These are phyloP conservation scores for Chrysopilus asiliformis DNA, from an alignment of 2,888 invertebrate species.

Conservation along the genomic window DNA sequence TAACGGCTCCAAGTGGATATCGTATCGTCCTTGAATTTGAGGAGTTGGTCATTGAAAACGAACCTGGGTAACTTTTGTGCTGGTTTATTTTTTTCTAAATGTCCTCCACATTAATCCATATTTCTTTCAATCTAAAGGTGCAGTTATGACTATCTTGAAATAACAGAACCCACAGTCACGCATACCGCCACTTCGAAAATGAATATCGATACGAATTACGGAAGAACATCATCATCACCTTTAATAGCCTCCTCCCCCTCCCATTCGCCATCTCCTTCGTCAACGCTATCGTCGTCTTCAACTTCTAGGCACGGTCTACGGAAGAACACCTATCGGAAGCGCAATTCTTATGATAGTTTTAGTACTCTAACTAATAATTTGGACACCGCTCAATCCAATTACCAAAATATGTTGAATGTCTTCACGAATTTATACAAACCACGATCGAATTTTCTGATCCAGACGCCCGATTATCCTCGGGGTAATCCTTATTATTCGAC, in stretches of 20 bases:
- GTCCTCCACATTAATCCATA: too few species aligned
- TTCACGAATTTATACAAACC: conserved; percentile 24
- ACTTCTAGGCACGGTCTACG: conserved; percentile 15
- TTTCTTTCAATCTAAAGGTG: conserved; percentile 43
- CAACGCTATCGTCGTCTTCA: conserved; percentile 6
- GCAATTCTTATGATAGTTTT: conserved; percentile 19
- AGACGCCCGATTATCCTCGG: conserved; percentile 25
- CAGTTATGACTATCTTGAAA: conserved; percentile 64
- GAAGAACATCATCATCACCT: conserved; percentile 2
- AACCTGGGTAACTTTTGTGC: conserved; percentile 66
- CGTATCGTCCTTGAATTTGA: conserved; percentile 62
- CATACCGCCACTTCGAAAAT: too few species aligned
- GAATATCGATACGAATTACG: too few species aligned
- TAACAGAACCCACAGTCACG: conserved; percentile 38
- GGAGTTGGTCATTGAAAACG: conserved; percentile 61
- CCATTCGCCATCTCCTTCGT: conserved; percentile 15
- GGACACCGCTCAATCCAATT: conserved; percentile 23
- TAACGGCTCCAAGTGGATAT: conserved; percentile 54
- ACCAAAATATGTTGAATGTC: conserved; percentile 23
- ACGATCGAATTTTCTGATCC: conserved; percentile 24
- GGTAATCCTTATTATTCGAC: conserved; percentile 22
- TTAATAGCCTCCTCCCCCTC: conserved; percentile 11
- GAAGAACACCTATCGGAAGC: conserved; percentile 15
- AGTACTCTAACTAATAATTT: conserved; percentile 19
- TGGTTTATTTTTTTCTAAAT: too few species aligned